These are phyloP conservation scores for Diabrotica balteata DNA, from an alignment of 2,888 invertebrate species.

Conservation along the genomic window DNA sequence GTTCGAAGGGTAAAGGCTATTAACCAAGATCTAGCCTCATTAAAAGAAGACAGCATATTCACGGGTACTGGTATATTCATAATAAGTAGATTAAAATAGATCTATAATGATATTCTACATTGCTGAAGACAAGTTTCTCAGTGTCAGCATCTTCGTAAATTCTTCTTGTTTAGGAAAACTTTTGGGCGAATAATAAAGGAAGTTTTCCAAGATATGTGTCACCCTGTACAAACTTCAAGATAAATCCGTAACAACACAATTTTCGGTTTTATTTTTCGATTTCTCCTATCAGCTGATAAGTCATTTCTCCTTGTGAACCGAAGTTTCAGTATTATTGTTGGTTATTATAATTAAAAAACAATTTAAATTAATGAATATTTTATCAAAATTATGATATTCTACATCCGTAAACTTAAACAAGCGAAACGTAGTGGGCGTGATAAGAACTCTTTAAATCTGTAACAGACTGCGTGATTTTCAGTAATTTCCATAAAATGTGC, in stretches of 20 bases:
- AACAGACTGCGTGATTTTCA: slow-evolving; percentile 17
- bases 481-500: slow-evolving; percentile 11
- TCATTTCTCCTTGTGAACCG: slow-evolving; percentile 24
- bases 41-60: too few species aligned
- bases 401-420: slow-evolving; percentile 35
- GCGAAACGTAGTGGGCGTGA: slow-evolving; percentile 33
- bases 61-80: too few species aligned
- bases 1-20: too few species aligned
- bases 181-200: too few species aligned
- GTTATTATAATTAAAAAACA: slow-evolving; percentile 29
- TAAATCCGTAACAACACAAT: slow-evolving; percentile 1
- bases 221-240: neutral
- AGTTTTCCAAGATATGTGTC: neutral
- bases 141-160: too few species aligned
- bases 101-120: too few species aligned
- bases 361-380: slow-evolving; percentile 36
- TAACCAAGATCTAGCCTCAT: too few species aligned
- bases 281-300: slow-evolving; percentile 22
- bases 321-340: slow-evolving; percentile 23
- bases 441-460: slow-evolving; percentile 24
- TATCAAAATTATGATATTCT: slow-evolving; percentile 38
- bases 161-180: too few species aligned
- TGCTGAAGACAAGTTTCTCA: too few species aligned
- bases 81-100: too few species aligned
- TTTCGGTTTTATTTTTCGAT: slow-evolving; percentile 15